These are phyloP conservation scores for Fundulus diaphanus DNA, from an alignment of 2,797 vertebrate species.

Conservation along the genomic window DNA sequence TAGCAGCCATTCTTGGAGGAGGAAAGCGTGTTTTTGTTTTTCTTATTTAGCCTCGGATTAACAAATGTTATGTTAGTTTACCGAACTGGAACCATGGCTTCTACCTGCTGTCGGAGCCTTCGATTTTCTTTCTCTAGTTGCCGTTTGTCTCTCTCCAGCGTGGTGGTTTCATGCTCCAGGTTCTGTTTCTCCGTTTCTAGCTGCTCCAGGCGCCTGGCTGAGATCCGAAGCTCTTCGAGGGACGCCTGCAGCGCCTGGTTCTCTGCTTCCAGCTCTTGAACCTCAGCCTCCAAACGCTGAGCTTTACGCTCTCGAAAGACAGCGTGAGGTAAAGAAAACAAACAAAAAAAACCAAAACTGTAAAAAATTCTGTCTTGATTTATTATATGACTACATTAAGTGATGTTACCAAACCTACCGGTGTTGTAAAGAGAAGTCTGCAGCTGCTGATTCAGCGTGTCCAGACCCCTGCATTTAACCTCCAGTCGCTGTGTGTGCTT, in stretches of 20 bases:
- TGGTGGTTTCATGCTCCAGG: constrained; percentile 88
- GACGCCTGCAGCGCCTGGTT: constrained; percentile 89
- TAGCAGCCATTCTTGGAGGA: not conserved
- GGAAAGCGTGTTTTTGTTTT: not conserved
- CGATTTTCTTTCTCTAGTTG: constrained; percentile 94
- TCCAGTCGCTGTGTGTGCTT: constrained; percentile 90
- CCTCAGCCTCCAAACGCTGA: constrained; percentile 88
- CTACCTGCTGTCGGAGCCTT: constrained; percentile 89
- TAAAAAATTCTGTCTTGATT: not conserved
- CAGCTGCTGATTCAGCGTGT: constrained; percentile 89
- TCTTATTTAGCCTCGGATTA: accelerated
- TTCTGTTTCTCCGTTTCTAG: constrained; percentile 88
- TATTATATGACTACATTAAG: not conserved
- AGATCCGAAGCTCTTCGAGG: constrained; percentile 90
- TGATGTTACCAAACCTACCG: constrained; percentile 50
- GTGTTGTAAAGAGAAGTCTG: constrained; percentile 89
- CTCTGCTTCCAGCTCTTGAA: constrained; percentile 91
- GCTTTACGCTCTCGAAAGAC: constrained; percentile 84
- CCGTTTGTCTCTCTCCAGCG: constrained; percentile 91
- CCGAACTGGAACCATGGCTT: constrained; percentile 14
- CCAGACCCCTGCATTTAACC: constrained; percentile 89
- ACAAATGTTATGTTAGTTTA: not conserved
- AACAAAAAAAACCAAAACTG: constrained; percentile 5
- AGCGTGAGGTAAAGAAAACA: not conserved
- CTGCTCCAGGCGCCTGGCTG: constrained; percentile 87